phyloP scores from a whole-genome alignment of 1,140 invertebrate species.

The Brachionus rubens region DNA sequence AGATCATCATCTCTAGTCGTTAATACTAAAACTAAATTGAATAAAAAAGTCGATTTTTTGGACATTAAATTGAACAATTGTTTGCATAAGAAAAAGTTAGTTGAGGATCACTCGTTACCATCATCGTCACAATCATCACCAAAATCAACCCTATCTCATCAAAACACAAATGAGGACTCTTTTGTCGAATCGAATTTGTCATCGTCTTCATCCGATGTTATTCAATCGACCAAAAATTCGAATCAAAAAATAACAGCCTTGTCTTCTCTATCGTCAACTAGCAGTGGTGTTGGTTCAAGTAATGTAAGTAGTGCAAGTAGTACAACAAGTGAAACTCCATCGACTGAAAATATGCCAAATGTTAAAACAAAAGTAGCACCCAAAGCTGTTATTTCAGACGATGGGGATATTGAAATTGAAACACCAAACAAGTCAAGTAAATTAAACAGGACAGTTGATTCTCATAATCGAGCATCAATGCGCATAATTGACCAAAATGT shows the following conservation, averaged over 20 bases:
- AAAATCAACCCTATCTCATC: not conserved
- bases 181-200: conserved; percentile 41
- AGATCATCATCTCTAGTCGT: conserved; percentile 7
- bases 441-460: not conserved
- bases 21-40: not conserved
- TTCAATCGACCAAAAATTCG: not conserved
- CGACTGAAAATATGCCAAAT: not conserved
- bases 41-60: conserved; percentile 44
- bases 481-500: conserved; percentile 12
- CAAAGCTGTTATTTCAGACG: conserved; percentile 20
- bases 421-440: not conserved
- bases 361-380: conserved; percentile 19
- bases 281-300: conserved; percentile 39
- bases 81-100: not conserved
- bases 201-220: conserved; percentile 11
- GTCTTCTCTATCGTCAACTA: not conserved
- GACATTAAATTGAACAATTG: conserved; percentile 38
- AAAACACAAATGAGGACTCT: conserved; percentile 27
- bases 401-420: conserved; percentile 39
- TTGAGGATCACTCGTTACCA: conserved; percentile 2
- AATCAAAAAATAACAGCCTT: conserved; percentile 15
- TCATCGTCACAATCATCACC: conserved; percentile 23
- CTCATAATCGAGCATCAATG: not conserved
- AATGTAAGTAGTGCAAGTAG: conserved; percentile 43
- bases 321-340: conserved; percentile 1